A percentile compares a stretch with the other conserved stretches of the same genome.
Evolutionary conservation across 2,797 vertebrate species (phyloP).

Genomic region (Australoheros facetus): DNA sequence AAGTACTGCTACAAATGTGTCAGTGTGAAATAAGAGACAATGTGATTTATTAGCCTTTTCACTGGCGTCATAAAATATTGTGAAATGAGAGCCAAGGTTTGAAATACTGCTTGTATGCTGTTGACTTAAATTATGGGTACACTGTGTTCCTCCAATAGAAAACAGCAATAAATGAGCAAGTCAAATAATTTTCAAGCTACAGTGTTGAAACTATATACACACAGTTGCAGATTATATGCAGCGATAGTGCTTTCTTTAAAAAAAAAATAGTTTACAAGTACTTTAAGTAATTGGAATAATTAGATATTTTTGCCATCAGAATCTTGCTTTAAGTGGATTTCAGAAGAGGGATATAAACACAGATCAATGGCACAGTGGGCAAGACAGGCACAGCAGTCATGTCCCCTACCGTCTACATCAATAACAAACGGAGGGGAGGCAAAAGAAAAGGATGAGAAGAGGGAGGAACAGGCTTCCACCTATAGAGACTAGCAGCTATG

Average conservation of each 20-base stretch:
- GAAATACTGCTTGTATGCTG: constrained; percentile 3
- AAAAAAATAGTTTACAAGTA: background rate
- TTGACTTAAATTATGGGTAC: constrained; percentile 1
- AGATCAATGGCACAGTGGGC: constrained; percentile 58
- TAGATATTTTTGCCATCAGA: constrained; percentile 1
- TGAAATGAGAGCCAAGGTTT: constrained; percentile 6
- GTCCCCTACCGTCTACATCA: constrained; percentile 33
- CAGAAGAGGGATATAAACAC: constrained; percentile 41
- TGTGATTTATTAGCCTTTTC: constrained; percentile 31
- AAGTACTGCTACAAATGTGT: constrained; percentile 7
- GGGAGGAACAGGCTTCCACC: constrained; percentile 12
- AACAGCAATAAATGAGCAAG: background rate
- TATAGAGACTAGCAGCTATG: constrained; percentile 16
- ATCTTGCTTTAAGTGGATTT: constrained; percentile 36
- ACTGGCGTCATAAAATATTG: constrained; percentile 13
- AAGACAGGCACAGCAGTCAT: constrained; percentile 33
- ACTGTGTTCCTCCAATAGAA: background rate
- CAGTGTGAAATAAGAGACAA: constrained; percentile 22
- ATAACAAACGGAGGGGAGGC: constrained; percentile 35
- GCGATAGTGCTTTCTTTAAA: background rate
- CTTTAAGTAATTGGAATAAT: constrained; percentile 25
- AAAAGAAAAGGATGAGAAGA: background rate
- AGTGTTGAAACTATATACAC: background rate
- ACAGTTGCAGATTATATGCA: background rate
- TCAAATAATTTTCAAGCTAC: background rate